A percentile compares a stretch with the other conserved stretches of the same genome.
Conservation (phyloP, 2,113 vertebrate species). For the Enhydra lutris region DNA sequence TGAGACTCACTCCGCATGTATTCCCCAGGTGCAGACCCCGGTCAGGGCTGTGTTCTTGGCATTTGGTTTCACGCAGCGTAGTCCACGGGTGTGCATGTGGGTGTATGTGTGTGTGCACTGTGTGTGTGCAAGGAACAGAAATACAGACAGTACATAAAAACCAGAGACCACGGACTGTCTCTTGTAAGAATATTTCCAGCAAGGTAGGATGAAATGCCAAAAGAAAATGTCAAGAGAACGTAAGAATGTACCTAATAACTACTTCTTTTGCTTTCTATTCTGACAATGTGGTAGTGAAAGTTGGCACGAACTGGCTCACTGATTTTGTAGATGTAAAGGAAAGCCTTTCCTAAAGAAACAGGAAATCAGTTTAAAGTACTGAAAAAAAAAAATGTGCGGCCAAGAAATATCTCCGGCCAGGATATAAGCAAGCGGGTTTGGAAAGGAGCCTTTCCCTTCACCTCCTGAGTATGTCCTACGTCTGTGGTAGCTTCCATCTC, state of each 20-base stretch:
- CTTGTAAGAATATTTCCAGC: background rate
- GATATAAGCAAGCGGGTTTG: background rate
- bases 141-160: background rate
- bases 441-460: background rate
- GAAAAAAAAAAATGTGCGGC: background rate
- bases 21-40: fast-evolving
- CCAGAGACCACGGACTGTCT: background rate
- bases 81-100: fast-evolving
- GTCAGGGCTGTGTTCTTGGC: background rate
- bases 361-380: background rate
- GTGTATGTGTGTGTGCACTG: fast-evolving
- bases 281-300: background rate
- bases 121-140: background rate
- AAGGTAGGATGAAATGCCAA: background rate
- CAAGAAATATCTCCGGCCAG: background rate
- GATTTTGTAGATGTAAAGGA: background rate
- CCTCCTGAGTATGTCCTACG: no score
- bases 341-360: background rate
- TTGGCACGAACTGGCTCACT: background rate
- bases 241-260: background rate
- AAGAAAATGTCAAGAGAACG: background rate
- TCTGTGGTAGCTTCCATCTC: background rate
- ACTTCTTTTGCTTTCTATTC: background rate
- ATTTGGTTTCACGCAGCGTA: background rate
- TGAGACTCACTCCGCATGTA: background rate